Evolutionary conservation across 2,888 invertebrate genomes (phyloP), one percentile per base, ranked within the genome.

Genomic region (Phanerotoma sp.): DNA sequence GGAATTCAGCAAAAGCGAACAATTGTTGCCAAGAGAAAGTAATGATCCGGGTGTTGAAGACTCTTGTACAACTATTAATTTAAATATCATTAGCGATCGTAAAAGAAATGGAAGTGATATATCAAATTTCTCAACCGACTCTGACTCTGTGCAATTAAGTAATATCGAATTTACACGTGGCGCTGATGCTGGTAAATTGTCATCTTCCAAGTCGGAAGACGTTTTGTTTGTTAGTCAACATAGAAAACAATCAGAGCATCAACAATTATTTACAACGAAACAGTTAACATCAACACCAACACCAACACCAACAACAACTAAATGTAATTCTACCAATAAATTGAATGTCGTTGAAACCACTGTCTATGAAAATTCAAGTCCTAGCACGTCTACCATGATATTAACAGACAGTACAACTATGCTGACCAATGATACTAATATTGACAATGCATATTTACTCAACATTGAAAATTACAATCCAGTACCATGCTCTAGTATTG

Each of bases 1-100:
- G 2, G 91, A 92, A 67, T 86, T 91, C 67, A 91, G 91, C 62
- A 91, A 91, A 73, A 91, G 91, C 22, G 92, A 92, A 67, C 92
- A 92, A 69, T 88, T 88, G 60, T 69, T 89, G 5, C 71, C 75
- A 1, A 69, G 69, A 3, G 53, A 58, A 2, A 48, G 54, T 1
- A 41, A 16, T 11, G n/a, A n/a, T n/a, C n/a, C n/a, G n/a, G n/a
- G n/a, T n/a, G 59, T 58, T 51, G 58, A 61, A 1, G 56, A 58
- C 37, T 54, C 54, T 30, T 16, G 18, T 16, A 25, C 13, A 6
- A 48, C 37, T 16, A 11, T 37, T 44, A 30, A 45, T 33, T 28
- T 25, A 25, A 48, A 50, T 32, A 21, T n/a, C 10, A 45, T 18
- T 25, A 38, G 41, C 25, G 46, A 50, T 46, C 40, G 38, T n/a